phyloP scores from a whole-genome alignment of 2,797 vertebrate species.

The Neostethus bicornis region DNA sequence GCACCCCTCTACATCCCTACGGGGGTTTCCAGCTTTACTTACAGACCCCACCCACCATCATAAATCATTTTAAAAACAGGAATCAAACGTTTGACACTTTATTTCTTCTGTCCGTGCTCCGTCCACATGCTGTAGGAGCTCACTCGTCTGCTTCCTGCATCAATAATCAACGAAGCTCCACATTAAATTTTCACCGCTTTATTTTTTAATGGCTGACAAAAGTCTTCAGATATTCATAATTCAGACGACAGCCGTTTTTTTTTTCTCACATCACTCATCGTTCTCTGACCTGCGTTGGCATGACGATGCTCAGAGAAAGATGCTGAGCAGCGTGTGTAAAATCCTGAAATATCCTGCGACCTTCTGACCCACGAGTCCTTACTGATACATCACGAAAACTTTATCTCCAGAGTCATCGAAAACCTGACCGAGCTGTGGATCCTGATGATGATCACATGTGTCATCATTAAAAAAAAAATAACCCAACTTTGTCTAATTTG shows the following conservation, averaged over 20 bases:
- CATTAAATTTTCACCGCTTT: conserved; percentile 79
- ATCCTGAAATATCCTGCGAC: conserved; percentile 16
- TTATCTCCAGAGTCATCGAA: background rate
- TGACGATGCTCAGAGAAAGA: conserved; percentile 38
- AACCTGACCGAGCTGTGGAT: background rate
- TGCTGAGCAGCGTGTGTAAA: conserved; percentile 4
- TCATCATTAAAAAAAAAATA: background rate
- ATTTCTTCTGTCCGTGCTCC: background rate
- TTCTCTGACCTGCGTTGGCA: conserved; percentile 47
- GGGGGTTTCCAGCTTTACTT: conserved; percentile 31
- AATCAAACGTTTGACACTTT: background rate
- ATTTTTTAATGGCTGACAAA: conserved; percentile 83
- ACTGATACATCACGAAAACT: background rate
- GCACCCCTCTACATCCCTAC: conserved; percentile 29
- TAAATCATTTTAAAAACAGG: background rate
- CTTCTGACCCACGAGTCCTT: conserved; percentile 6
- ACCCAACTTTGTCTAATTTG: background rate
- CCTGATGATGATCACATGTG: background rate
- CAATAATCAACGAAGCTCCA: conserved; percentile 70
- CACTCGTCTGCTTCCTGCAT: conserved; percentile 61
- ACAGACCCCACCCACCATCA: conserved; percentile 40
- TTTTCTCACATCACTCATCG: conserved; percentile 66
- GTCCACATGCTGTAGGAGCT: conserved; percentile 5
- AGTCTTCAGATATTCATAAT: conserved; percentile 81
- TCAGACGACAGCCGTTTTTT: conserved; percentile 75